Evolutionary conservation across 2,113 vertebrate species (phyloP), one percentile per base, ranked within the genome.

Genomic region (Chitala chitala): DNA sequence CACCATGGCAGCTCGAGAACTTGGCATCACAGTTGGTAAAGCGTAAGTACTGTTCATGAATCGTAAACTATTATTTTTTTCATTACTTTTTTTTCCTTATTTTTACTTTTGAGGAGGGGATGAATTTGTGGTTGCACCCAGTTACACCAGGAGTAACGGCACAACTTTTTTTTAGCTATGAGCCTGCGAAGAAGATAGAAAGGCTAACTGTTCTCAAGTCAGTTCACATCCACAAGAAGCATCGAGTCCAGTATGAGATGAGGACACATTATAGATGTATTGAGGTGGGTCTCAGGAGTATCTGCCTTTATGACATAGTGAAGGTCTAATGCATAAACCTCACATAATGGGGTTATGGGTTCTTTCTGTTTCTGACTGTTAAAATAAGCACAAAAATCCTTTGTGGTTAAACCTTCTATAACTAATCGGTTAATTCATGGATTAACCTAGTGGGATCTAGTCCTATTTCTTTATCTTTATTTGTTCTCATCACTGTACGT

Each of bases 221-320:
- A 0, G 84, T 98, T 64, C 97, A 99, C 83, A 97, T 99, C 86
- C 98, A 90, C 83, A 99, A 99, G 86, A 99, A 99, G 50, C 97
- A 99, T 87, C 86, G 95, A 80, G 97, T 96, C 64, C 97, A 99
- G 83, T 99, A 99, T 84, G 97, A 99, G 88, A 98, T 96, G 93
- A 93, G 97, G 82, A 99, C 97, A 1, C 91, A 95, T 77, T 96
- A 93, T 77, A 58, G 91, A 5, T 88, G 83, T 79, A 85, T 99
- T 46, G 91, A 98, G 93, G 97, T 98, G 82, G 88, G 84, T 1
- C 24, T 26, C 38, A 22, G 48, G 24, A 44, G 1, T 3, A 24
- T 17, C 13, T n/a, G 3, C 1, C 13, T 29, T 58, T n/a, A 31
- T 31, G 7, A n/a, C n/a, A n/a, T n/a, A n/a, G n/a, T n/a, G n/a